Conservation (phyloP, 1,140 invertebrate species). For the Drosophila equinoxialis region DNA sequence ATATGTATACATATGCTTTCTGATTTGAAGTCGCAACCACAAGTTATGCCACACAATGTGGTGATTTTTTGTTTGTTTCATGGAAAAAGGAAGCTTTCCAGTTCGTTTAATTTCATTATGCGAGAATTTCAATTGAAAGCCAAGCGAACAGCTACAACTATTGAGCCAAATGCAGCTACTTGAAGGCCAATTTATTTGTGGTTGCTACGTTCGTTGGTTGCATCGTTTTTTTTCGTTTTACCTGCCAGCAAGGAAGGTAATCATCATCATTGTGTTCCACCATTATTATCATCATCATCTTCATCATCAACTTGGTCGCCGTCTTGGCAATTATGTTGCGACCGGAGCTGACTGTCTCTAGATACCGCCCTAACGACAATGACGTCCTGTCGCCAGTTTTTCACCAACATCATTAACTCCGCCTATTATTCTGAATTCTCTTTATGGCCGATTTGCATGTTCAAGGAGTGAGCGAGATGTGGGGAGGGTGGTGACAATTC, state of each 20-base stretch:
- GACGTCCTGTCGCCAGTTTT: slow-evolving; percentile 21
- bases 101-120: slow-evolving; percentile 69
- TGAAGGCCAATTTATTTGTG: slow-evolving; percentile 42
- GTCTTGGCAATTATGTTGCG: slow-evolving; percentile 31
- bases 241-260: slow-evolving; percentile 33
- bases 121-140: slow-evolving; percentile 56
- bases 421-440: background rate
- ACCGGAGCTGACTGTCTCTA: slow-evolving; percentile 17
- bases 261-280: slow-evolving; percentile 40
- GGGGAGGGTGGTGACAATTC: no score
- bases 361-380: slow-evolving; percentile 20
- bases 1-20: no score
- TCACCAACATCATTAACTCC: background rate
- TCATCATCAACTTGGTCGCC: slow-evolving; percentile 36
- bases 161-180: slow-evolving; percentile 34
- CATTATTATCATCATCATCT: slow-evolving; percentile 30
- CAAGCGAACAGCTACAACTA: slow-evolving; percentile 17
- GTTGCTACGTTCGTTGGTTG: background rate
- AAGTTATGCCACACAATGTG: background rate
- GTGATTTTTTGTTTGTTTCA: slow-evolving; percentile 50
- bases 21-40: background rate
- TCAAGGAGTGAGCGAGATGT: background rate
- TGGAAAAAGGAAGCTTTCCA: slow-evolving; percentile 77
- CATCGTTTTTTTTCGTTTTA: slow-evolving; percentile 34
- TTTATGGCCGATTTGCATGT: slow-evolving; percentile 8